These are phyloP conservation scores for Pyrocoelia pectoralis DNA, from an alignment of 2,888 invertebrate species.

Conservation along the genomic window DNA sequence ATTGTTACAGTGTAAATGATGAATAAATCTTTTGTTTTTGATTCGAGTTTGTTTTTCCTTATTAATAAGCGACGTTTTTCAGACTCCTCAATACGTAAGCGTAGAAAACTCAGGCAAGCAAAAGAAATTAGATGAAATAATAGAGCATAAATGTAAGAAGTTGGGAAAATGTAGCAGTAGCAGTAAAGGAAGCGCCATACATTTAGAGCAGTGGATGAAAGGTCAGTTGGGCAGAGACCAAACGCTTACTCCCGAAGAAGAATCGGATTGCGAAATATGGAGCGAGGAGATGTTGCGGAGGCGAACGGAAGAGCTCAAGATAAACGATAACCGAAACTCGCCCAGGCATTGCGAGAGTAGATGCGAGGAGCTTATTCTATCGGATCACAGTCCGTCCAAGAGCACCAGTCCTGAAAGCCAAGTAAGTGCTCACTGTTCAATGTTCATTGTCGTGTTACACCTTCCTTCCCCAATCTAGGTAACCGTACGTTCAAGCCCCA, in stretches of 20 bases:
- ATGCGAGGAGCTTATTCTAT: slow-evolving; percentile 60
- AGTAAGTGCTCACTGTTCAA: slow-evolving; percentile 60
- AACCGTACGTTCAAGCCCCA: slow-evolving; percentile 79
- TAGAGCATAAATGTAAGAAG: slow-evolving; percentile 71
- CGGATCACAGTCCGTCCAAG: slow-evolving; percentile 73
- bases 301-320: slow-evolving; percentile 73
- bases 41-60: slow-evolving; percentile 27
- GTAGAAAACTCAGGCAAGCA: slow-evolving; percentile 51
- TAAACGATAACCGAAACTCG: slow-evolving; percentile 58
- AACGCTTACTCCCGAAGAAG: slow-evolving; percentile 55
- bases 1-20: slow-evolving; percentile 49
- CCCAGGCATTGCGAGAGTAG: slow-evolving; percentile 51
- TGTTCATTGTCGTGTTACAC: slow-evolving; percentile 10
- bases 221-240: slow-evolving; percentile 69
- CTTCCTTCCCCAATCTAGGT: slow-evolving; percentile 63
- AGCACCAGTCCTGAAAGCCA: slow-evolving; percentile 82
- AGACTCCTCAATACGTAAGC: slow-evolving; percentile 54
- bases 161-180: slow-evolving; percentile 68
- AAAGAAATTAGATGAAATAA: slow-evolving; percentile 67
- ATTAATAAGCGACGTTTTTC: slow-evolving; percentile 49
- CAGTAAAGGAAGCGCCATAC: slow-evolving; percentile 75
- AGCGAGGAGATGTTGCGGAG: slow-evolving; percentile 76
- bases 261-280: slow-evolving; percentile 72
- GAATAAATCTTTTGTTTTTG: slow-evolving; percentile 25
- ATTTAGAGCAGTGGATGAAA: slow-evolving; percentile 83